Conservation (phyloP, 1,140 invertebrate species). For the Halotydeus destructor region DNA sequence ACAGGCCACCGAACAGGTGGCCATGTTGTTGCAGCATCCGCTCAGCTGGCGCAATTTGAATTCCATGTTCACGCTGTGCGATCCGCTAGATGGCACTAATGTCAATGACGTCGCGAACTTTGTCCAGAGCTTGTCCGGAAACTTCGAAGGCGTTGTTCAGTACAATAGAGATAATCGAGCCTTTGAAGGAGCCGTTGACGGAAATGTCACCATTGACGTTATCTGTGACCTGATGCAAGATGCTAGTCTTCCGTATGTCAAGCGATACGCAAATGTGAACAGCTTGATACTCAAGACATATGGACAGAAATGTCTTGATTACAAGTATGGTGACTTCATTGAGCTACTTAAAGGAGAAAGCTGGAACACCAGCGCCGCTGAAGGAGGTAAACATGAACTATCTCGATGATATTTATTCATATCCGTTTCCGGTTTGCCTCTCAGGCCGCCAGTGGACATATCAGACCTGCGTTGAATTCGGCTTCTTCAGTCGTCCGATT, state of each 20-base stretch:
- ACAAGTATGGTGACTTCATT: constrained; percentile 56
- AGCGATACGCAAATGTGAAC: constrained; percentile 49
- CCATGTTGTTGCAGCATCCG: constrained; percentile 35
- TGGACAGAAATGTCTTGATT: constrained; percentile 58
- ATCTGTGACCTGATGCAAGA: constrained; percentile 52
- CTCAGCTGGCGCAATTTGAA: constrained; percentile 38
- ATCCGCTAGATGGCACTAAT: constrained; percentile 40
- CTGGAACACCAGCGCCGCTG: constrained; percentile 29
- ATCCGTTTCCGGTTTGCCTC: not conserved
- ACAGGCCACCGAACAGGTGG: constrained; percentile 39
- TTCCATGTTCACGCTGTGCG: constrained; percentile 52
- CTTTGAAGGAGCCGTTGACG: constrained; percentile 28
- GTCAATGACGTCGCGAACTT: constrained; percentile 54
- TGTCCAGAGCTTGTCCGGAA: constrained; percentile 52
- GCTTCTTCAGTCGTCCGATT: constrained; percentile 75
- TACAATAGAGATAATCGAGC: constrained; percentile 80
- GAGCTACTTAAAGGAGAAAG: constrained; percentile 40
- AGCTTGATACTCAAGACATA: constrained; percentile 39
- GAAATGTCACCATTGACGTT: constrained; percentile 54
- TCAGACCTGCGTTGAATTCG: constrained; percentile 86
- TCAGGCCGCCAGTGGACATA: constrained; percentile 69
- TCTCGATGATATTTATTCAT: not conserved
- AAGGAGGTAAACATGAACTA: constrained; percentile 8
- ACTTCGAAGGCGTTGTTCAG: constrained; percentile 58
- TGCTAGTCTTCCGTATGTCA: constrained; percentile 33